Evolutionary conservation across 2,888 invertebrate genomes (phyloP), one percentile per base, ranked within the genome.

Genomic region (Platerodrilus igneus): DNA sequence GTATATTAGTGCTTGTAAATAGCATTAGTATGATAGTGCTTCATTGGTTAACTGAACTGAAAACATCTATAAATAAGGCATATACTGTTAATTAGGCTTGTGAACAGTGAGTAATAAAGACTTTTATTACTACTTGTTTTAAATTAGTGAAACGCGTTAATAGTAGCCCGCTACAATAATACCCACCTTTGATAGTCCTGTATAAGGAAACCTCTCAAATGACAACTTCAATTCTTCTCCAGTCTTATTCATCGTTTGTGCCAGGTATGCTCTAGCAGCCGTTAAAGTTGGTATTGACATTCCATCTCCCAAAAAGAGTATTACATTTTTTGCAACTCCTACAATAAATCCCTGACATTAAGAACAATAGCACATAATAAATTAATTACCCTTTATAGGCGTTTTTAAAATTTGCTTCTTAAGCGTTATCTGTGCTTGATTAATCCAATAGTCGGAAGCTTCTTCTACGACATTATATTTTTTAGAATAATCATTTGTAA

Each of bases 221-320:
- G 76, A 75, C 1, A 89, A 70, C 16, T 72, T 67, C 15, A 76
- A 64, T 50, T 85, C 83, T 63, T 87, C 88, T 0, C 86, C 87
- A 2, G 70, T 50, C 2, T 65, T 63, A 1, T 61, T 59, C 2
- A 73, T 66, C 42, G 74, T 56, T 56, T 83, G 82, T 0, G 86
- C 88, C 6, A 82, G 18, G 15, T 35, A 37, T 1, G 19, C 23
- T 48, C 90, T 74, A 0, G 86, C 78, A 0, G 88, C 86, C 0
- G 85, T 79, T 10, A 87, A 66, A 0, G 90, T 90, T 0, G 86
- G 74, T 29, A 88, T 71, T 20, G 87, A 86, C 88, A 91, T 87
- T 2, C 90, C 90, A 57, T 91, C 90, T 1, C 90, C 90, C 10
- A 91, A 68, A 57, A 89, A 88, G 34, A 89, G 59, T 35, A 90